These are phyloP conservation scores for Salticus scenicus DNA, from an alignment of 2,888 invertebrate species.

Conservation along the genomic window DNA sequence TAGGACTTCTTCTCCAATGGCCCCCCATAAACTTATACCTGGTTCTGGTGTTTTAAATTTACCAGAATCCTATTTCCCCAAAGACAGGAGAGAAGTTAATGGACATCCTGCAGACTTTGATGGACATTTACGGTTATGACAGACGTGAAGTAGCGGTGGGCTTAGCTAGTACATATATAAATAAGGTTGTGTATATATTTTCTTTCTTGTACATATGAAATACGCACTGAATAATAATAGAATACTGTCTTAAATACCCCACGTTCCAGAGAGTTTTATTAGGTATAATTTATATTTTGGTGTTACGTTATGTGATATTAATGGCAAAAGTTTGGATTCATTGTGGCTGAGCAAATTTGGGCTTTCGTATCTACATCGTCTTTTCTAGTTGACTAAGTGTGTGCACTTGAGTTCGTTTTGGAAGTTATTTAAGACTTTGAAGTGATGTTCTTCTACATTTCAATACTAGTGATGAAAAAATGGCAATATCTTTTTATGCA, in stretches of 20 bases:
- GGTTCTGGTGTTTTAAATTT: conserved; percentile 34
- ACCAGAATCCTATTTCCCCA: conserved; percentile 53
- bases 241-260: conserved; percentile 46
- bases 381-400: conserved; percentile 43
- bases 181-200: conserved; percentile 64
- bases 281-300: conserved; percentile 70
- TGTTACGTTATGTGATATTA: conserved; percentile 69
- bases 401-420: conserved; percentile 51
- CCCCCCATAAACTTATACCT: conserved; percentile 56
- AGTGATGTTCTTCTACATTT: conserved; percentile 59
- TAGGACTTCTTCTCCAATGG: conserved; percentile 49
- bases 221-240: conserved; percentile 57
- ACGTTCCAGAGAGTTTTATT: conserved; percentile 67
- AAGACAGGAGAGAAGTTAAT: conserved; percentile 65
- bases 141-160: conserved; percentile 41
- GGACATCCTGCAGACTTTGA: conserved; percentile 65
- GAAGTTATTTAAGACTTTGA: conserved; percentile 59
- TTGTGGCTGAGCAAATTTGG: conserved; percentile 43
- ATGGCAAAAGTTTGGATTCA: conserved; percentile 36
- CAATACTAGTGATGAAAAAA: conserved; percentile 65
- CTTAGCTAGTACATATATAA: conserved; percentile 39
- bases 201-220: conserved; percentile 64
- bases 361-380: conserved; percentile 67
- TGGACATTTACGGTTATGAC: conserved; percentile 66
- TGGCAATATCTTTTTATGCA: conserved; percentile 70